Evolutionary conservation across 2,113 vertebrate genomes (phyloP).

Genomic region (Perca fluviatilis): DNA sequence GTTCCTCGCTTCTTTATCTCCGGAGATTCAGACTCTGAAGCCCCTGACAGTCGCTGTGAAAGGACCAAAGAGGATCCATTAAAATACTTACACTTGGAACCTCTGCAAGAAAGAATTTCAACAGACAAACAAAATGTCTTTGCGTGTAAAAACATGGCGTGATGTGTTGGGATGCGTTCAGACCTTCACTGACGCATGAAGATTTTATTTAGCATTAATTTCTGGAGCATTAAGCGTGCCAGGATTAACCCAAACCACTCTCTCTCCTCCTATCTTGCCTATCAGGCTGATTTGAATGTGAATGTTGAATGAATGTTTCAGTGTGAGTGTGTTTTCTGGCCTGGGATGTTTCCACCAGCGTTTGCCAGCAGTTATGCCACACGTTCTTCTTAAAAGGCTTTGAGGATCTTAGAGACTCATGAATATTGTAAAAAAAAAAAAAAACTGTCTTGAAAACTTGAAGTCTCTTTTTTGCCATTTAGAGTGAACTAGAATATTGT

Average conservation of each 20-base stretch:
- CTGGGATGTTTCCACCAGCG: constrained; percentile 56
- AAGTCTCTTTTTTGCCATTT: constrained; percentile 42
- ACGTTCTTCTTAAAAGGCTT: constrained; percentile 69
- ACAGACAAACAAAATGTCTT: constrained; percentile 37
- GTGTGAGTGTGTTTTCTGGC: constrained; percentile 54
- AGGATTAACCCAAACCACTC: constrained; percentile 33
- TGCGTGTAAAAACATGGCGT: constrained; percentile 33
- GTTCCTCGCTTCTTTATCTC: constrained; percentile 67
- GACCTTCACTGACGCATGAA: constrained; percentile 44
- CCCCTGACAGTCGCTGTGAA: constrained; percentile 68
- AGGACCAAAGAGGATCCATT: constrained; percentile 69
- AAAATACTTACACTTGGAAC: constrained; percentile 65
- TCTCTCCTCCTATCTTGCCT: constrained; percentile 27
- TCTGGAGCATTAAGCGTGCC: constrained; percentile 42
- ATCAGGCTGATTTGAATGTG: constrained; percentile 48
- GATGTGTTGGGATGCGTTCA: constrained; percentile 37
- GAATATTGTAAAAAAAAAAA: constrained; percentile 64
- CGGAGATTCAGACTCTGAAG: constrained; percentile 61
- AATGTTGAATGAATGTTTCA: background rate
- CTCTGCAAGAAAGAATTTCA: constrained; percentile 46
- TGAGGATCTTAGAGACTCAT: constrained; percentile 69
- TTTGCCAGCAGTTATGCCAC: constrained; percentile 65
- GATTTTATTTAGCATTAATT: constrained; percentile 63
- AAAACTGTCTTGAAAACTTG: constrained; percentile 61
- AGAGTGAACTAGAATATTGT: constrained; percentile 38